Evolutionary conservation across 2,113 vertebrate species (phyloP), one percentile per base, ranked within the genome.

Genomic region (Lagopus leucura): DNA sequence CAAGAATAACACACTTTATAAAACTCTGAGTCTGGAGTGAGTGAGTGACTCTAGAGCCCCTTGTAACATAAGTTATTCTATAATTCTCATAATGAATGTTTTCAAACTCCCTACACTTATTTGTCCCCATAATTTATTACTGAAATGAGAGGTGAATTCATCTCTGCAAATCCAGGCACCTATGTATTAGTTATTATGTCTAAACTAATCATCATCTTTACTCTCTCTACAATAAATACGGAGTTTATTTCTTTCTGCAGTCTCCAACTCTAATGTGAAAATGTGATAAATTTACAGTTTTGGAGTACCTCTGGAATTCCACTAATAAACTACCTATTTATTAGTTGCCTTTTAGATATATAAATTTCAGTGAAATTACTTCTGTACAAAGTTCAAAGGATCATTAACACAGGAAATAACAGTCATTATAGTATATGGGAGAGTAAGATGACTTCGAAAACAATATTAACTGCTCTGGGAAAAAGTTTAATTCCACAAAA

Each of bases 181-280:
- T 32, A 72, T 81, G 50, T 27, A 42, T 22, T 20, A n/a, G 11
- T 10, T 61, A 14, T 43, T 55, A 15, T 69, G 5, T 55, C 25
- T 71, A 69, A 92, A 71, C 3, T 60, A 7, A 24, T 27, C 0
- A 0, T 2, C 0, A 0, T 2, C 36, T n/a, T 1, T 27, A 4
- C 6, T 69, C 13, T 78, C 16, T 67, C 12, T 73, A 27, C 11
- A 82, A 30, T 3, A 64, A 81, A 64, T 48, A 22, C 0, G 47
- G 18, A 1, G 1, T n/a, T 36, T 77, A 5, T 36, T 86, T 75
- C 6, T 52, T 67, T 67, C 13, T 28, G 4, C 8, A 48, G 1
- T 36, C 54, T 58, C 5, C 7, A 40, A 55, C 1, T 2, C 0
- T 25, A 30, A 14, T 67, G 8, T 63, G 60, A 63, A 61, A 78